Conservation (phyloP, 2,113 vertebrate species). For the Mola mola region DNA sequence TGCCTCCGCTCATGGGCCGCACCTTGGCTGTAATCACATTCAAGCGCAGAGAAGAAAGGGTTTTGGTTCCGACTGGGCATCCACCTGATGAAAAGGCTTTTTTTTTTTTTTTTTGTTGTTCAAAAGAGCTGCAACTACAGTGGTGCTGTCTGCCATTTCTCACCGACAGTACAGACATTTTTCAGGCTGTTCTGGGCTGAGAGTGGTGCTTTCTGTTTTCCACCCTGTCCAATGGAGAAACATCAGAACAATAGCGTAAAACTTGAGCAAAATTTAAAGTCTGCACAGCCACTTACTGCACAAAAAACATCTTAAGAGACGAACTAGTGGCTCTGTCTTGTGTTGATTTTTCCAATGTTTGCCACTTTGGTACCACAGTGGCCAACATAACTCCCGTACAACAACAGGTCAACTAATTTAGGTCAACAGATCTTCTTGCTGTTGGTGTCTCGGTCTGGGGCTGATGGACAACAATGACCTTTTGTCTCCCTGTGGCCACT, state of each 20-base stretch:
- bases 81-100: slow-evolving; percentile 22
- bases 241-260: no score
- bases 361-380: neutral
- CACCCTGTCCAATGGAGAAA: no score
- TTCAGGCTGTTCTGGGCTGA: no score
- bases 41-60: slow-evolving; percentile 1
- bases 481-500: slow-evolving; percentile 6
- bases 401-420: neutral
- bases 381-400: neutral
- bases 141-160: no score
- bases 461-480: neutral
- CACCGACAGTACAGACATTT: neutral
- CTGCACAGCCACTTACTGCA: neutral
- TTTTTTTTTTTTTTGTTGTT: neutral
- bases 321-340: neutral
- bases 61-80: slow-evolving; percentile 9
- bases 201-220: no score
- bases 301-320: neutral
- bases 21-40: slow-evolving; percentile 38
- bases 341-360: neutral
- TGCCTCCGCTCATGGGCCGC: neutral
- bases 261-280: no score
- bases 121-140: no score
- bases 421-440: no score
- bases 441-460: neutral